These are phyloP conservation scores for Trilocha varians DNA, from an alignment of 2,888 invertebrate species.

Conservation along the genomic window DNA sequence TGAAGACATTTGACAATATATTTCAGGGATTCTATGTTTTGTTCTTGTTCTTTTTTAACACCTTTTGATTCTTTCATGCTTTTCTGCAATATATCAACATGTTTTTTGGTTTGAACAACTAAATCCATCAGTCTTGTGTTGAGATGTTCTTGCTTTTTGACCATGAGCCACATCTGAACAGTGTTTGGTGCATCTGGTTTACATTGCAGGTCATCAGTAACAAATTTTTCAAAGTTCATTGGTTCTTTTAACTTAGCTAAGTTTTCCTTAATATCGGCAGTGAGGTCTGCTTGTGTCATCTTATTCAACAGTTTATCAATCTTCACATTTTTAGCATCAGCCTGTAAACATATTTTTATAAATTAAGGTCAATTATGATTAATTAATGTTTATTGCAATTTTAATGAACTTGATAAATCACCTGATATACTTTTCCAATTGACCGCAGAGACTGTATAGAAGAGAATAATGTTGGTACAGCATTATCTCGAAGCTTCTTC, in stretches of 20 bases:
- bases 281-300: conserved; percentile 43
- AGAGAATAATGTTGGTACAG: conserved; percentile 49
- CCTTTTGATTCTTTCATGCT: conserved; percentile 33
- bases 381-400: too few species aligned
- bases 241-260: conserved; percentile 41
- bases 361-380: too few species aligned
- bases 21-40: conserved; percentile 46
- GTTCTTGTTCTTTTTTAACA: conserved; percentile 41
- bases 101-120: conserved; percentile 43
- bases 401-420: too few species aligned
- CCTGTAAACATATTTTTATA: conserved; percentile 2
- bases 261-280: conserved; percentile 39
- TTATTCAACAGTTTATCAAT: conserved; percentile 39
- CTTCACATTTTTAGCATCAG: conserved; percentile 19
- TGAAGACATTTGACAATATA: conserved; percentile 59
- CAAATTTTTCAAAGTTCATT: conserved; percentile 34
- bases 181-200: conserved; percentile 41
- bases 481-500: conserved; percentile 41
- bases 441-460: not conserved
- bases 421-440: not conserved
- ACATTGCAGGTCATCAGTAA: conserved; percentile 43
- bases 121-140: conserved; percentile 43
- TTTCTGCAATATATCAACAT: conserved; percentile 43
- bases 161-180: conserved; percentile 47
- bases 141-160: conserved; percentile 56